phyloP scores from a whole-genome alignment of 2,113 vertebrate genomes.

The Brachionichthys hirsutus region DNA sequence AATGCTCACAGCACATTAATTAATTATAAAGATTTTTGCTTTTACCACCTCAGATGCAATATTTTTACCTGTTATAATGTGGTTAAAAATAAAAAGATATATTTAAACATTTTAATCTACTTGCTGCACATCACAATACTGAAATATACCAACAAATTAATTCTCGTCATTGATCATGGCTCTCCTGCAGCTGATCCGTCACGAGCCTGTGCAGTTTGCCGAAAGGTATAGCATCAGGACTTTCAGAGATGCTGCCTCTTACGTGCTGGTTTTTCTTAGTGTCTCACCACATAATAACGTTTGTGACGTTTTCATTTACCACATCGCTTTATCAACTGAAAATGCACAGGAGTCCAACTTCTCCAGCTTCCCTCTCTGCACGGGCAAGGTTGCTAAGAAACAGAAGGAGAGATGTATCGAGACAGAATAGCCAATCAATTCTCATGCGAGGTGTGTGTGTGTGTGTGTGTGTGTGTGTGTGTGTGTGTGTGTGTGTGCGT shows the following conservation, averaged over 20 bases:
- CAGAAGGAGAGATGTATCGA: constrained; percentile 81
- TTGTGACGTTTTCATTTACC: constrained; percentile 53
- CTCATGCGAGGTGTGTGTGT: constrained; percentile 57
- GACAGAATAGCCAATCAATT: constrained; percentile 81
- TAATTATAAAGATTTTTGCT: too few species aligned
- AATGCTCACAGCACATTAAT: too few species aligned
- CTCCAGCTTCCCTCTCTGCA: constrained; percentile 68
- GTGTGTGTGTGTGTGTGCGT: constrained; percentile 22
- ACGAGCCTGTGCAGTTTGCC: too few species aligned
- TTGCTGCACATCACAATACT: not conserved
- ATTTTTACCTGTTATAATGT: too few species aligned
- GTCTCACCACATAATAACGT: not conserved
- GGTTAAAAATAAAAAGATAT: constrained; percentile 1
- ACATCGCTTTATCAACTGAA: constrained; percentile 65
- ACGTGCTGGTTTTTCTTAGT: not conserved
- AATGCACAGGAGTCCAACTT: constrained; percentile 69
- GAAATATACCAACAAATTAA: constrained; percentile 2
- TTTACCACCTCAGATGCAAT: too few species aligned
- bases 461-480: constrained; percentile 42
- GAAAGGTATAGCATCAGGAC: not conserved
- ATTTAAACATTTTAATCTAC: constrained; percentile 1
- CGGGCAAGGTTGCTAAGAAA: constrained; percentile 80
- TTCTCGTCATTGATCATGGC: constrained; percentile 18
- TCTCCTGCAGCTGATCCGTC: not conserved
- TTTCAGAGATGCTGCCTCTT: not conserved